A percentile compares a stretch with the other conserved stretches of the same genome.
These are phyloP conservation scores for Trichosurus vulpecula DNA, from an alignment of 2,797 vertebrate genomes.

Conservation along the genomic window DNA sequence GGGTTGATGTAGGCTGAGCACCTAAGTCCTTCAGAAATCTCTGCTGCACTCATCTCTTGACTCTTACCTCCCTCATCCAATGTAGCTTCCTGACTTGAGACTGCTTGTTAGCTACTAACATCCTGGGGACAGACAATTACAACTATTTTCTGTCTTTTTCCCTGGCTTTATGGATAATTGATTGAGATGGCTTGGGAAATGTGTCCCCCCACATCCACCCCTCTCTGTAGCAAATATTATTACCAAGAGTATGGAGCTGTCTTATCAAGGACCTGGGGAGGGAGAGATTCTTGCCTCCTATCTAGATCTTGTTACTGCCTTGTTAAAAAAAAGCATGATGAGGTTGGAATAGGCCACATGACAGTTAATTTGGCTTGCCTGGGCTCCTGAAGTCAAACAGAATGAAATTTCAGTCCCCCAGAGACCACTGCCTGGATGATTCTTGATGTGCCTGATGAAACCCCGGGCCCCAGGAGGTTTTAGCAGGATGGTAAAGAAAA, in stretches of 20 bases:
- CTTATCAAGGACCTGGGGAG: background rate
- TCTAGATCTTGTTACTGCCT: constrained; percentile 17
- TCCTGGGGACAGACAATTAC: background rate
- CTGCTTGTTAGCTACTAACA: background rate
- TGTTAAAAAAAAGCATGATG: constrained; percentile 62
- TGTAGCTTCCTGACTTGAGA: background rate
- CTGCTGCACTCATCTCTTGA: background rate
- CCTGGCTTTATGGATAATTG: background rate
- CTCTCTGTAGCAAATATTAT: background rate
- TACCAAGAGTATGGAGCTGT: background rate
- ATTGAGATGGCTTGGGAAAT: background rate
- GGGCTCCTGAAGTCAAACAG: background rate
- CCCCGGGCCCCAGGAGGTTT: constrained; percentile 22
- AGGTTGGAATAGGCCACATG: constrained; percentile 3
- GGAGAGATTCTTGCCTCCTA: constrained; percentile 16
- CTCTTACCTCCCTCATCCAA: background rate
- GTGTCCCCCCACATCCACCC: background rate
- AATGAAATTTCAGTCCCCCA: constrained; percentile 26
- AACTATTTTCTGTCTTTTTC: background rate
- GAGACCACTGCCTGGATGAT: constrained; percentile 34
- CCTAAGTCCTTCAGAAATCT: background rate
- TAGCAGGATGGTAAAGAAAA: background rate
- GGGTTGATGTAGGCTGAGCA: background rate
- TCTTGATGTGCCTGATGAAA: constrained; percentile 52
- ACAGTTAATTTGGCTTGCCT: constrained; percentile 53